A percentile compares a stretch with the other conserved stretches of the same genome.
These are phyloP conservation scores for Ceuthmochares aereus DNA, from an alignment of 2,113 vertebrate species.

Conservation along the genomic window DNA sequence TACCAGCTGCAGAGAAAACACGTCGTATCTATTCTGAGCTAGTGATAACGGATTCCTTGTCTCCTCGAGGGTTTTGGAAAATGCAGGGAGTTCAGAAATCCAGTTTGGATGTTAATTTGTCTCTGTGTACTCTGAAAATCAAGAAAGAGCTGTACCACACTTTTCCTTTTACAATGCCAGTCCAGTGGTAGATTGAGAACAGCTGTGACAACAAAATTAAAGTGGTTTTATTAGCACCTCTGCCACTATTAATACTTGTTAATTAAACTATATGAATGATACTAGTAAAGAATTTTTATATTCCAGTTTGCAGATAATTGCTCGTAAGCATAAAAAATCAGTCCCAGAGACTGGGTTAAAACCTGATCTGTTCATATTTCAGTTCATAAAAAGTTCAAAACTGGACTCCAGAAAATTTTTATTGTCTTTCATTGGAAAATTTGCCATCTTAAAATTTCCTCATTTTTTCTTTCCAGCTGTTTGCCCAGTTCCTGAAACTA, in stretches of 20 bases:
- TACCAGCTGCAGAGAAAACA: not conserved
- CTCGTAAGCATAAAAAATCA: not conserved
- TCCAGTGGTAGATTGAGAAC: not conserved
- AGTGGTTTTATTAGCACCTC: not conserved
- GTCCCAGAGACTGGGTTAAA: not conserved
- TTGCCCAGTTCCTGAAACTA: not conserved
- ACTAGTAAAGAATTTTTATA: not conserved
- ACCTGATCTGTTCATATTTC: not conserved
- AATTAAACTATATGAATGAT: not conserved
- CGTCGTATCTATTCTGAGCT: not conserved
- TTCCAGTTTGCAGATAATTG: not conserved
- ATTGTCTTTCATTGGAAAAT: not conserved
- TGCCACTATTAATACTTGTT: not conserved
- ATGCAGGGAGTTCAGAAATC: not conserved
- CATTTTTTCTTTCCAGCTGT: not conserved
- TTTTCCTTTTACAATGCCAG: not conserved
- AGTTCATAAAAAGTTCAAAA: not conserved
- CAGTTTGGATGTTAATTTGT: not conserved
- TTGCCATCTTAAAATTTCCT: not conserved
- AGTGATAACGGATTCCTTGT: not conserved
- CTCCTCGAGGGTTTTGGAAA: not conserved
- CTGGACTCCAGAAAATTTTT: not conserved
- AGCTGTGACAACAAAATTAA: not conserved
- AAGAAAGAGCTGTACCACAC: not conserved
- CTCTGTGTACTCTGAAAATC: not conserved